Evolutionary conservation across 2,888 invertebrate genomes (phyloP), one percentile per base, ranked within the genome.

Genomic region (Xylota sylvarum): DNA sequence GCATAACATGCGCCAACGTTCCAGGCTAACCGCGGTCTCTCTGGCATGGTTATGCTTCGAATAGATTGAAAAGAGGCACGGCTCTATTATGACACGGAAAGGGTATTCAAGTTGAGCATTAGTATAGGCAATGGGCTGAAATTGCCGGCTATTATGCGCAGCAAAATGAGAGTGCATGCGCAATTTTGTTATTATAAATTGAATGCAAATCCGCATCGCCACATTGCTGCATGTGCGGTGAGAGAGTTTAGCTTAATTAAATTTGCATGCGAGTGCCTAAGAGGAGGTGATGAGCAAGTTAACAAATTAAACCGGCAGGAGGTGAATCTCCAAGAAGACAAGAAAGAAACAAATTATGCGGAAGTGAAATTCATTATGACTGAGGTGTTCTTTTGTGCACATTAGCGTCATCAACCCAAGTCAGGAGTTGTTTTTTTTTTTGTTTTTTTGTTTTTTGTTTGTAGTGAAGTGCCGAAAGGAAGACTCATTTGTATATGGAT

Each of bases 241-340:
- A 70, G 70, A 70, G 17, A 48, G 32, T 76, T 79, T 64, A 74
- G 46, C 58, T 17, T 86, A 86, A 86, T 86, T 86, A 82, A 82
- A 82, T 86, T 81, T 77, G 77, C 86, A 86, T 86, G 60, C 52
- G 12, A 43, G 52, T 43, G 55, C 32, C 72, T 40, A 64, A 10
- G 60, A 9, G 37, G 19, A 30, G 46, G 62, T 50, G 79, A 60
- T 35, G 46, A 64, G 19, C 65, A 55, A 72, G 60, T 80, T 85
- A 40, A 48, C 80, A 80, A 85, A 85, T 80, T 84, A 64, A 80
- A 64, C 32, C 46, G 43, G 27, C 19, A 37, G 17, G 67, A 65
- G 48, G 74, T 52, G 37, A 5, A 46, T 46, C 19, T 56, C 35
- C 23, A 40, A 19, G 23, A 32, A 55, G 43, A 78, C 70, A 7